Percentiles rank a stretch among this genome's conserved stretches.
Conservation (phyloP, 1,140 invertebrate genomes). For the Drosophila albomicans region DNA sequence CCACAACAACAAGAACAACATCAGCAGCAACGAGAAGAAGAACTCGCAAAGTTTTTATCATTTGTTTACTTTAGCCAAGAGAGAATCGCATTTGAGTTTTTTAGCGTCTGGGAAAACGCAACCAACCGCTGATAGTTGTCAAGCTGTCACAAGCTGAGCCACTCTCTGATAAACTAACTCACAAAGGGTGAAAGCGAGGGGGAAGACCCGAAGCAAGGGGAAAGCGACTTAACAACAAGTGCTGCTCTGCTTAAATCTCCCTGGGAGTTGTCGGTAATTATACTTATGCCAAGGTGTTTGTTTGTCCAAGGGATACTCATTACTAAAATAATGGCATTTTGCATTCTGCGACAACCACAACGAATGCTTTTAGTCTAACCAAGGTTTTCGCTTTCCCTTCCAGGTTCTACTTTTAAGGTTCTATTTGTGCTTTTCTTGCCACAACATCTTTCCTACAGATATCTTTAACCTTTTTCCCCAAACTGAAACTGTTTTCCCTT, state of each 20-base stretch:
- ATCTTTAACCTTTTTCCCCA: too few relatives aligned
- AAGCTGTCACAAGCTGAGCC: conserved; percentile 64
- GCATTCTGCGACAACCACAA: not conserved
- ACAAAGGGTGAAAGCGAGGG: not conserved
- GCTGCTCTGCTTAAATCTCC: conserved; percentile 29
- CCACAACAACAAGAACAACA: conserved; percentile 15
- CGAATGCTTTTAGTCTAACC: not conserved
- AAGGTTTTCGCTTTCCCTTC: not conserved
- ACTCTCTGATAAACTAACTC: conserved; percentile 40
- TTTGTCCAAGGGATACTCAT: conserved; percentile 18
- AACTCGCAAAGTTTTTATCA: conserved; percentile 60
- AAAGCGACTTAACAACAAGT: conserved; percentile 20
- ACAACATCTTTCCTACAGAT: too few relatives aligned
- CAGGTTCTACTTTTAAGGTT: not conserved
- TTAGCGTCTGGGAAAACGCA: conserved; percentile 25
- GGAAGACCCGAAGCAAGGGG: not conserved
- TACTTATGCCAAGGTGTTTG: conserved; percentile 36
- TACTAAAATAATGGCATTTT: conserved; percentile 12
- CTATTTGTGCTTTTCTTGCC: too few relatives aligned
- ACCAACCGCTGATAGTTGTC: conserved; percentile 61
- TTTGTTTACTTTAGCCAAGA: conserved; percentile 63
- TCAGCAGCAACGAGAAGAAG: conserved; percentile 45
- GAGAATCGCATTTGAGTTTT: conserved; percentile 53
- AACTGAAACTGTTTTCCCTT: too few relatives aligned
- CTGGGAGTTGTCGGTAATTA: conserved; percentile 37